phyloP scores from a whole-genome alignment of 2,888 invertebrate genomes.

The Amblyjoppa proteus region DNA sequence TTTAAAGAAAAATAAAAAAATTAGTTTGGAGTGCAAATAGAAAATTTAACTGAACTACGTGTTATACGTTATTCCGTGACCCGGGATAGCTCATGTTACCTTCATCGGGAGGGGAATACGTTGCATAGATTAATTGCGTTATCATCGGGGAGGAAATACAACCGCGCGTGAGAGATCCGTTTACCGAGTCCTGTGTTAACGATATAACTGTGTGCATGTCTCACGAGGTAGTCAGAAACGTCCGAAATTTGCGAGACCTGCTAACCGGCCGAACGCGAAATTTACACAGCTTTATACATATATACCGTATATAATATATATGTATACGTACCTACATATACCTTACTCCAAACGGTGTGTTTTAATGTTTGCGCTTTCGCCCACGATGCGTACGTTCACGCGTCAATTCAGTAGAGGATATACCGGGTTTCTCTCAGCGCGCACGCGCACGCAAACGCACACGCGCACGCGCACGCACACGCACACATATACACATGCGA shows the following conservation, averaged over 20 bases:
- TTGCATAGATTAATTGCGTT: neutral
- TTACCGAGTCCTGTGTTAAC: neutral
- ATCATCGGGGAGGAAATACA: neutral
- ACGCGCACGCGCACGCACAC: neutral
- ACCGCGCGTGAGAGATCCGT: constrained; percentile 29
- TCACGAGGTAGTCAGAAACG: constrained; percentile 9
- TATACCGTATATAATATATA: neutral
- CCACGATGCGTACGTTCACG: neutral
- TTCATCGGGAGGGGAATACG: neutral
- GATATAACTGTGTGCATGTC: neutral
- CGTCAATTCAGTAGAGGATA: constrained; percentile 6
- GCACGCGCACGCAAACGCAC: neutral
- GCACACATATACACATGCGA: too few relatives aligned
- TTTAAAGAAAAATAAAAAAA: neutral
- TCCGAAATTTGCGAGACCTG: constrained; percentile 42
- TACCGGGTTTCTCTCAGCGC: neutral
- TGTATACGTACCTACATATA: neutral
- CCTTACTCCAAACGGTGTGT: neutral
- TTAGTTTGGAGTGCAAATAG: neutral
- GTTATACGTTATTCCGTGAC: neutral
- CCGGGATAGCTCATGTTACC: neutral
- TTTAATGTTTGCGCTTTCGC: constrained; percentile 36
- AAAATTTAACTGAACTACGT: neutral
- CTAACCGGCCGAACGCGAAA: constrained; percentile 34
- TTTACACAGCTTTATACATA: constrained; percentile 35